A percentile compares a stretch with the other conserved stretches of the same genome.
phyloP scores from a whole-genome alignment of 2,797 vertebrate genomes.

The Sphenodon punctatus region DNA sequence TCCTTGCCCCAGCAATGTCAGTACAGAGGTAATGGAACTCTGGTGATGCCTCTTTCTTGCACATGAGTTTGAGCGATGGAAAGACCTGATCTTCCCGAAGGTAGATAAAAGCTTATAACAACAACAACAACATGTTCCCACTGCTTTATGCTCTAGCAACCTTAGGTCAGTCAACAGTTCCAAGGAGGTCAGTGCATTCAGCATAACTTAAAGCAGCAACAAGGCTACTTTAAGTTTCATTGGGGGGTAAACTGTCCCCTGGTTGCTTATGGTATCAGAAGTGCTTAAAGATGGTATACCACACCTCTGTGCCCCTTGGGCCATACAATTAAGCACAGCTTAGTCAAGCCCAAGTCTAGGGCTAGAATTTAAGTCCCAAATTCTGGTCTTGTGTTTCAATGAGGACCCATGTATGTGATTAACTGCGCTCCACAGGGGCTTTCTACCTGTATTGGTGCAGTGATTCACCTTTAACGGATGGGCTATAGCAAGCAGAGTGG shows the following conservation, averaged over 20 bases:
- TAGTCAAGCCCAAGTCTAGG: constrained; percentile 17
- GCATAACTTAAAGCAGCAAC: neutral
- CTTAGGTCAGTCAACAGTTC: neutral
- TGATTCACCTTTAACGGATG: constrained; percentile 33
- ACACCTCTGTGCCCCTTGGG: constrained; percentile 13
- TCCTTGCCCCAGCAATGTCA: neutral
- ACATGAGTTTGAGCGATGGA: too few species aligned
- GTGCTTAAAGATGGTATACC: neutral
- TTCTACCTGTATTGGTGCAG: neutral
- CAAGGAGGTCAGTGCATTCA: neutral
- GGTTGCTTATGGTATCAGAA: neutral
- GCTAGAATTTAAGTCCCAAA: constrained; percentile 25
- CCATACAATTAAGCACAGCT: too few species aligned
- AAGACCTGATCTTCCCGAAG: too few species aligned
- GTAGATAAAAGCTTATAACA: too few species aligned
- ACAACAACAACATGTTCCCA: too few species aligned
- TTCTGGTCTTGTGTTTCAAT: constrained; percentile 35
- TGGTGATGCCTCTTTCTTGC: too few species aligned
- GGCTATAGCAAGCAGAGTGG: constrained; percentile 37
- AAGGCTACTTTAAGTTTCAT: neutral
- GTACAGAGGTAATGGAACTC: neutral
- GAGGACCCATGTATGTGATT: neutral
- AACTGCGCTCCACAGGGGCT: constrained; percentile 16
- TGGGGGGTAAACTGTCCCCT: neutral
- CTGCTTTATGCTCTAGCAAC: neutral